Evolutionary conservation across 1,140 invertebrate genomes (phyloP).

Genomic region (Mercenaria mercenaria): DNA sequence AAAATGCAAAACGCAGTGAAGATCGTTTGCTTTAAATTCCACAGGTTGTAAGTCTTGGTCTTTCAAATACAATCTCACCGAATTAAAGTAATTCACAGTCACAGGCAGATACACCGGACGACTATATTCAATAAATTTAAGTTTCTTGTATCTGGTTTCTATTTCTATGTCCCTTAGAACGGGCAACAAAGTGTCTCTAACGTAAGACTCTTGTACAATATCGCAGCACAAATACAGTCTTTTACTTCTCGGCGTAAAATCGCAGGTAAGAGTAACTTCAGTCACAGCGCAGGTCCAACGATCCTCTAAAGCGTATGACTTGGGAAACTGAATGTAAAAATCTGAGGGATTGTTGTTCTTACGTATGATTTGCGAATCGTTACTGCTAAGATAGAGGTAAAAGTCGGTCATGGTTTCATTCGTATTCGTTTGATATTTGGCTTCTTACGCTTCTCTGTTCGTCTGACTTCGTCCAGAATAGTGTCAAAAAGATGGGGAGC

Average conservation of each 20-base stretch:
- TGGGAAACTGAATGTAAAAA: slow-evolving; percentile 47
- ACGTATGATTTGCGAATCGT: neutral
- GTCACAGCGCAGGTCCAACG: slow-evolving; percentile 48
- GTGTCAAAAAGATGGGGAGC: neutral
- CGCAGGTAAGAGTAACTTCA: slow-evolving; percentile 31
- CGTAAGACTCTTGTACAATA: slow-evolving; percentile 41
- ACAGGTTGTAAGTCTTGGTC: slow-evolving; percentile 31
- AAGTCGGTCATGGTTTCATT: neutral
- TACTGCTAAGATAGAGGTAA: slow-evolving; percentile 57
- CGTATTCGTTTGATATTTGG: too few species aligned
- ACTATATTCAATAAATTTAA: neutral
- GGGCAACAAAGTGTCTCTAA: neutral
- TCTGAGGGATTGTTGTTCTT: slow-evolving; percentile 23
- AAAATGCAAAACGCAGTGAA: slow-evolving; percentile 12
- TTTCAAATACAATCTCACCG: slow-evolving; percentile 54
- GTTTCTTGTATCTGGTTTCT: neutral
- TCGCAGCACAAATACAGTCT: slow-evolving; percentile 45
- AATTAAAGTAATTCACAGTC: slow-evolving; percentile 13
- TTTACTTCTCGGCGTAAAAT: neutral
- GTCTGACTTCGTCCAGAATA: neutral
- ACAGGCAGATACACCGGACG: slow-evolving; percentile 31
- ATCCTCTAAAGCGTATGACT: slow-evolving; percentile 34
- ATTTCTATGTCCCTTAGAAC: slow-evolving; percentile 40
- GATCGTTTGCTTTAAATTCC: neutral
- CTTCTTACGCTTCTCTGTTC: neutral